These are phyloP conservation scores for Strongylocentrotus purpuratus DNA, from an alignment of 35 echinoderm and acorn worm genomes.

Conservation along the genomic window DNA sequence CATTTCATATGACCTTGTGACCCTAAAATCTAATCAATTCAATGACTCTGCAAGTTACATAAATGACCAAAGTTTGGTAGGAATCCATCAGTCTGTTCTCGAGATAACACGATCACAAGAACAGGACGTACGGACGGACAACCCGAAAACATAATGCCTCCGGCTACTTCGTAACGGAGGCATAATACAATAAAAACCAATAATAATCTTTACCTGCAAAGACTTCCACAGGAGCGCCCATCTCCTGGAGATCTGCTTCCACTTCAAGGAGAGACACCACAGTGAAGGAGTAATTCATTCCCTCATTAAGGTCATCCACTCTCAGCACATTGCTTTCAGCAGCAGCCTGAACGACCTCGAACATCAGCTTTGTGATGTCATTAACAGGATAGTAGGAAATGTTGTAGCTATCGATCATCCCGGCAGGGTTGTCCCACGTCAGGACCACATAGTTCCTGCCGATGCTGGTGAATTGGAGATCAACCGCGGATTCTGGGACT, in stretches of 20 bases:
- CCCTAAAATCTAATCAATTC: no score
- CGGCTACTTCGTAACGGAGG: no score
- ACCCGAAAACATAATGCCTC: no score
- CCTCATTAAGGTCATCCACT: neutral
- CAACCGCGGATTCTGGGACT: conserved; percentile 7
- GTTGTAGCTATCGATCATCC: conserved; percentile 6
- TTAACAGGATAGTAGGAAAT: neutral
- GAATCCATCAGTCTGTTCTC: no score
- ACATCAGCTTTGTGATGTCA: neutral
- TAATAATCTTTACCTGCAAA: neutral
- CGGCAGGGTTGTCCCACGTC: conserved; percentile 13
- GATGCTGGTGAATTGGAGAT: neutral
- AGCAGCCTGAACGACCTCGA: neutral
- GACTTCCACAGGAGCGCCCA: conserved; percentile 11
- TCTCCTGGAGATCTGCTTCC: neutral
- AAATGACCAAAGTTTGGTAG: no score
- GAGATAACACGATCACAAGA: no score
- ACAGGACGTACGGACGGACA: no score
- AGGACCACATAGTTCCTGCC: neutral
- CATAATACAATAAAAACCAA: no score
- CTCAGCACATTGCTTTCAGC: neutral
- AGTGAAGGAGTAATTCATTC: neutral
- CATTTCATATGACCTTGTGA: no score
- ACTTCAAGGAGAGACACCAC: conserved; percentile 27
- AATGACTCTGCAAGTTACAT: no score